Conservation (phyloP, 2,888 invertebrate genomes). For the Aethes cnicana region DNA sequence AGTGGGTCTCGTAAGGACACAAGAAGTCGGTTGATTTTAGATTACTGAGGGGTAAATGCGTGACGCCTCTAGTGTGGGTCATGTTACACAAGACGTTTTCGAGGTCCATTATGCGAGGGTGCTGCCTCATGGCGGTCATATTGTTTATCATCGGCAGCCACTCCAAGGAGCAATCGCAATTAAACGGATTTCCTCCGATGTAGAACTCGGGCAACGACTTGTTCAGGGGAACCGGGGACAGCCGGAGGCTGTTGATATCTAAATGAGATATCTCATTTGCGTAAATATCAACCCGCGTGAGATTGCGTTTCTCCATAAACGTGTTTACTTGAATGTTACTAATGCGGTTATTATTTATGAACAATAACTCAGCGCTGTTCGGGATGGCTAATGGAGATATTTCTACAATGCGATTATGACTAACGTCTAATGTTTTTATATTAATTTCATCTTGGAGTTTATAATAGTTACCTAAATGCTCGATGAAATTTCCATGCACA, state of each 20-base stretch:
- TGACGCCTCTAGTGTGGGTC: conserved; percentile 90
- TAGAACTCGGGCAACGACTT: conserved; percentile 93
- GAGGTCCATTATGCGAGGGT: conserved; percentile 93
- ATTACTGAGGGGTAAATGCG: conserved; percentile 88
- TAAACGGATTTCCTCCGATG: conserved; percentile 95
- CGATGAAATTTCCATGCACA: conserved; percentile 94
- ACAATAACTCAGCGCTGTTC: conserved; percentile 91
- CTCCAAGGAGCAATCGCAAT: conserved; percentile 97
- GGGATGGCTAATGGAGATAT: conserved; percentile 92
- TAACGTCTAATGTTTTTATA: conserved; percentile 93
- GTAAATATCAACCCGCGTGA: conserved; percentile 94
- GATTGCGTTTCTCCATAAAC: conserved; percentile 91
- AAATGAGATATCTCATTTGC: conserved; percentile 92
- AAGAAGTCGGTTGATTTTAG: conserved; percentile 92
- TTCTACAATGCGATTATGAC: conserved; percentile 92
- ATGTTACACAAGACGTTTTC: conserved; percentile 93
- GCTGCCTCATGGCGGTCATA: conserved; percentile 90
- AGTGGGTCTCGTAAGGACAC: conserved; percentile 95
- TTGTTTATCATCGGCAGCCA: conserved; percentile 96
- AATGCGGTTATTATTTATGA: conserved; percentile 95
- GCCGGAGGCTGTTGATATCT: conserved; percentile 90
- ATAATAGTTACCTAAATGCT: conserved; percentile 93
- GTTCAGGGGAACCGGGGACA: conserved; percentile 88
- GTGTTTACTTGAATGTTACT: conserved; percentile 91
- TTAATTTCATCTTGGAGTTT: conserved; percentile 90